Percentiles rank a stretch among this genome's conserved stretches.
Conservation (phyloP, 2,113 vertebrate genomes). For the Podarcis cretensis region DNA sequence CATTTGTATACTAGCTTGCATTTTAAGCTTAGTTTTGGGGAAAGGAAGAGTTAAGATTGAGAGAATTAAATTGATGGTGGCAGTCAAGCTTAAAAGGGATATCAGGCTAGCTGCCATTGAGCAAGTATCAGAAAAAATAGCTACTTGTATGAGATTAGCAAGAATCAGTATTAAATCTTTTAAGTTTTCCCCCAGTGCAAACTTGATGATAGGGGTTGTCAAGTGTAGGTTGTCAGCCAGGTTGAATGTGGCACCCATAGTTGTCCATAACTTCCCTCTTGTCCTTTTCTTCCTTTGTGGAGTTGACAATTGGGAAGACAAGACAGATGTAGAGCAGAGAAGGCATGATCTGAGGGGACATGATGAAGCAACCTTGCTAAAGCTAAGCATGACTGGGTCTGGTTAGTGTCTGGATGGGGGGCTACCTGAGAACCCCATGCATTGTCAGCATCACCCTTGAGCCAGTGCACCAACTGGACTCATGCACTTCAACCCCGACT, state of each 20-base stretch:
- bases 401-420: too few species aligned
- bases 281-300: not conserved
- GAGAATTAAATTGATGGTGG: slow-evolving; percentile 9
- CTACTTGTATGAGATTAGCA: not conserved
- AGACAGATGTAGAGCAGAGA: not conserved
- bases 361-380: too few species aligned
- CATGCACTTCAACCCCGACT: too few species aligned
- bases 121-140: not conserved
- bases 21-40: not conserved
- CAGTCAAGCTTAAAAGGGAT: not conserved
- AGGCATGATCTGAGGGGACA: not conserved
- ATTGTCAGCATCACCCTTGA: too few species aligned
- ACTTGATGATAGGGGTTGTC: not conserved
- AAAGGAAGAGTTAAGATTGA: not conserved
- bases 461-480: too few species aligned
- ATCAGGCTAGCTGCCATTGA: not conserved
- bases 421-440: too few species aligned
- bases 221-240: not conserved
- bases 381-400: too few species aligned
- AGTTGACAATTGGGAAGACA: not conserved
- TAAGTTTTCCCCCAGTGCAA: not conserved
- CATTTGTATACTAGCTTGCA: not conserved
- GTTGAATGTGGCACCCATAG: not conserved
- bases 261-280: not conserved
- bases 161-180: not conserved